Evolutionary conservation across 2,797 vertebrate species (phyloP).

Genomic region (Scomberomorus guttatus): DNA sequence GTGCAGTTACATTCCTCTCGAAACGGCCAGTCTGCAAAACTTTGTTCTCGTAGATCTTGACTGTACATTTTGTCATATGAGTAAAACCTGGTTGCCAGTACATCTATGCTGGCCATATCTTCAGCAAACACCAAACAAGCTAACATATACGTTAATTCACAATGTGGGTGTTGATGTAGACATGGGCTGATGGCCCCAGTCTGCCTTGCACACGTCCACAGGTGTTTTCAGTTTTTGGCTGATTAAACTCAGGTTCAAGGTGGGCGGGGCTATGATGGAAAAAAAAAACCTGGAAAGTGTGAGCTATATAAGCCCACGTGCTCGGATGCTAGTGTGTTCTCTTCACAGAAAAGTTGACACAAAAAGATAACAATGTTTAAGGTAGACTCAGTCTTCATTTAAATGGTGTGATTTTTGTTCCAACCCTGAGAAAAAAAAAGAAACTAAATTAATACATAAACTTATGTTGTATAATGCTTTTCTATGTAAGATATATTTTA

Average conservation of each 20-base stretch:
- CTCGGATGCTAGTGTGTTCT: no score
- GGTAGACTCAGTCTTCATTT: no score
- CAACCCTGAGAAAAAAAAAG: no score
- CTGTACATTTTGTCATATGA: conserved; percentile 85
- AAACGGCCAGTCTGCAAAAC: conserved; percentile 89
- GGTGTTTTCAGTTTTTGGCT: conserved; percentile 48
- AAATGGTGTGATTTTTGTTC: no score
- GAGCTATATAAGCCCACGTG: neutral
- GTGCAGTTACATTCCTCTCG: conserved; percentile 87
- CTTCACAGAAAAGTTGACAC: no score
- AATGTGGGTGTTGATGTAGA: neutral
- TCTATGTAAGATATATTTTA: no score
- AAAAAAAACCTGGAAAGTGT: neutral
- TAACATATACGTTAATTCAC: neutral
- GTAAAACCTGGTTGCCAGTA: conserved; percentile 65
- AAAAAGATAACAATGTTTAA: no score
- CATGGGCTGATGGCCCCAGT: neutral
- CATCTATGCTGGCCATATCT: conserved; percentile 65
- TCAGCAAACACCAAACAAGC: fast-evolving
- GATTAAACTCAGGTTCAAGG: conserved; percentile 29
- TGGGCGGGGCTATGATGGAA: neutral
- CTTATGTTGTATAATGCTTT: no score
- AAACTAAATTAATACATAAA: no score
- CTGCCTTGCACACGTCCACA: conserved; percentile 13
- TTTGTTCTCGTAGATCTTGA: conserved; percentile 81